Base-by-base conservation (phyloP, 2,888 invertebrate species). In the Drosophila robusta region DNA sequence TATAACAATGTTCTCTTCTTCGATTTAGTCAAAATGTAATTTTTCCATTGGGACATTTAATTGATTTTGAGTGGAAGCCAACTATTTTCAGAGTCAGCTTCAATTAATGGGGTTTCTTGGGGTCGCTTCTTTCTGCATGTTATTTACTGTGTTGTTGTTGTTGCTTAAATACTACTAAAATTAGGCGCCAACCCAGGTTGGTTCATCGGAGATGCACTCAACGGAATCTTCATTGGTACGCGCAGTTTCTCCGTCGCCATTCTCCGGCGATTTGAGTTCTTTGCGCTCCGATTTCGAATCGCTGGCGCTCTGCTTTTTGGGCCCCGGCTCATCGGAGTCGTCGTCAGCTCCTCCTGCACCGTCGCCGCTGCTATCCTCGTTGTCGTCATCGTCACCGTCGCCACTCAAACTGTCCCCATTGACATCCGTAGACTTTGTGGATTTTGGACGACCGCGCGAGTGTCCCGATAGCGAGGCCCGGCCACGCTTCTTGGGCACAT, bases 401-500 rank as follows among this genome's bases (percentile, higher is more conserved):
- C 46, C 60, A 38, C 22, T 29, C 26, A 47, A 46, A 16, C 60
- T 54, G 16, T 50, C 50, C 8, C 24, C 54, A 32, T 44, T 38
- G 12, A 22, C 22, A 6, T 41, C 60, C 11, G 26, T 14, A 1
- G 42, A 2, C 46, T 61, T 64, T 16, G 16, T 3, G 2, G 41
- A 24, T 16, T 63, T 65, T 8, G 62, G 49, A n/a, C 49, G 38
- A 6, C 39, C 34, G 8, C 42, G 50, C 16, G 58, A 49, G 8
- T 32, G 34, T 18, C 7, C 41, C 5, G 11, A 8, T 0, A 34
- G 6, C 12, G 52, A 0, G 1, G 64, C 36, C 2, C 80, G 73
- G 38, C 83, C 82, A 18, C 75, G 72, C 39, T 83, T 87, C 29
- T 87, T 80, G 36, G 47, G 24, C 7, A 16, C 29, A 14, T 52